Evolutionary conservation across 2,888 invertebrate genomes (phyloP), one percentile per base, ranked within the genome.

Genomic region (Amphipoea lucens): DNA sequence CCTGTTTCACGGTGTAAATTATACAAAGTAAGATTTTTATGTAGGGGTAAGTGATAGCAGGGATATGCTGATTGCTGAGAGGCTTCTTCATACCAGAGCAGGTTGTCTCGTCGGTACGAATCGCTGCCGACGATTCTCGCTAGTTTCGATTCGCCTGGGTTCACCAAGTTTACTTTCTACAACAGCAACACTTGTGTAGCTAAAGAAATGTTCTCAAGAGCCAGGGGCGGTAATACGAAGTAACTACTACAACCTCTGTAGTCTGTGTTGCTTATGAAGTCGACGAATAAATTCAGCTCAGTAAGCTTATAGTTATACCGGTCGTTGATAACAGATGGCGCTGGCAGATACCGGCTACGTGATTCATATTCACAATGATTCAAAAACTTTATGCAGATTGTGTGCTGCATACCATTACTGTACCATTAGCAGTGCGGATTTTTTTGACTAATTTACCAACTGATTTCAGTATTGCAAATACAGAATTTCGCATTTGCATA

Each of bases 241-340:
- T 40, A 76, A 67, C 57, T 66, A 73, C 9, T 62, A 40, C 12
- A n/a, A 48, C 20, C 23, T 69, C 2, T 51, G 17, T 17, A 12
- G 36, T 42, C 1, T 51, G 17, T 17, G 17, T n/a, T 42, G 29
- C 17, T 48, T 5, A 51, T 23, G 40, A 66, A 23, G 9, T 20
- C 0, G 4, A 14, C 51, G 20, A 20, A 20, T 45, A n/a, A 54
- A 65, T 65, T 65, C 6, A n/a, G 17, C 20, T 69, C 36, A 42
- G 48, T 51, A 70, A 17, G 23, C 14, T 23, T 5, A 20, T 14
- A 54, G 65, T 68, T 48, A 54, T 76, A 68, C 42, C 14, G 14
- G 42, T 29, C 7, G 29, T 23, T 65, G 36, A 62, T 57, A 75
- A 84, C 29, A 84, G 84, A 84, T 84, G 84, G 81, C 85, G 78